phyloP scores from a whole-genome alignment of 1,140 invertebrate genomes.

The Drosophila lacteicornis region DNA sequence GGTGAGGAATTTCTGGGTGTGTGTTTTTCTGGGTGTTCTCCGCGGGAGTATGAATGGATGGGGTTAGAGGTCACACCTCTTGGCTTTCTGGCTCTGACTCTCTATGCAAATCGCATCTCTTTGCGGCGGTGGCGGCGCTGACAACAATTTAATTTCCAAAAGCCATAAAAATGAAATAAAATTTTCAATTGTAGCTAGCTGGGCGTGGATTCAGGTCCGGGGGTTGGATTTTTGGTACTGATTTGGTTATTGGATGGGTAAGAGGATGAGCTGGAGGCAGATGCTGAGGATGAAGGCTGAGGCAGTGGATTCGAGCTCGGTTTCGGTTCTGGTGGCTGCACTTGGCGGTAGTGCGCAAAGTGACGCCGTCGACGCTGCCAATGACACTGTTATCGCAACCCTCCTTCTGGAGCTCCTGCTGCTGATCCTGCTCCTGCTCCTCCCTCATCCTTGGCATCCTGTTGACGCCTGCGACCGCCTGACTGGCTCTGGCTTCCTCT shows the following conservation, averaged over 20 bases:
- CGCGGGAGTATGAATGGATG: not conserved
- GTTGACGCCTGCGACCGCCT: constrained; percentile 77
- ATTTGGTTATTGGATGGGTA: constrained; percentile 34
- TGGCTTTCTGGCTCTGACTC: constrained; percentile 23
- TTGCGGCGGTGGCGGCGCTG: constrained; percentile 17
- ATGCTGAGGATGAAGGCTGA: not conserved
- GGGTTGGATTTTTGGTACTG: constrained; percentile 10
- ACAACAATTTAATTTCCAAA: constrained; percentile 80
- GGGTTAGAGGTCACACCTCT: constrained; percentile 67
- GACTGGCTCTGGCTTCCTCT: constrained; percentile 55
- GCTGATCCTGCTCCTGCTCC: not conserved
- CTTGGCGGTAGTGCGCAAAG: constrained; percentile 61
- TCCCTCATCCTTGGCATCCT: constrained; percentile 51
- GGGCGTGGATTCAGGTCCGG: constrained; percentile 31
- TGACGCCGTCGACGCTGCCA: constrained; percentile 68
- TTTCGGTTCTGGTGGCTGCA: constrained; percentile 52
- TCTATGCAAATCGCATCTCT: constrained; percentile 53
- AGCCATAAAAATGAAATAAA: constrained; percentile 81
- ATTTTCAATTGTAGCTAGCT: constrained; percentile 72
- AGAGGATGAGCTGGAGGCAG: not conserved
- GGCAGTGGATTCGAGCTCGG: not conserved
- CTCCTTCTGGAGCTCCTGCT: not conserved
- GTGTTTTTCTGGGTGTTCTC: not conserved
- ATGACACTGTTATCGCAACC: constrained; percentile 64
- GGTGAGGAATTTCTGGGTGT: constrained; percentile 16